Evolutionary conservation across 2,797 vertebrate genomes (phyloP).

Genomic region (Cephalopachus bancanus): DNA sequence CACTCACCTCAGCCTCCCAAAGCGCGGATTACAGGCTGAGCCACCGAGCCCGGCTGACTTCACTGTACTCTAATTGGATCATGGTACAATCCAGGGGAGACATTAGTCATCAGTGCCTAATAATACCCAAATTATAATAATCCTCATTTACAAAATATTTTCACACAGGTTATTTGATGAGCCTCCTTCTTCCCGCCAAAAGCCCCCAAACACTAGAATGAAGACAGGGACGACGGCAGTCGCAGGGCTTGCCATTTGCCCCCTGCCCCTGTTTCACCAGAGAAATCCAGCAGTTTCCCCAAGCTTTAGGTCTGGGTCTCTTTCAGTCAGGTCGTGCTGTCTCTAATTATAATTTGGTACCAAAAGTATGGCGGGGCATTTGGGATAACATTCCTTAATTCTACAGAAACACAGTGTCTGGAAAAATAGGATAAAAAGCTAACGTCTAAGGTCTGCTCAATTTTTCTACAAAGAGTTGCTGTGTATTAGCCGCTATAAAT

Average conservation of each 20-base stretch:
- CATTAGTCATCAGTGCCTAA: background rate
- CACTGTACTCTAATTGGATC: background rate
- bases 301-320: background rate
- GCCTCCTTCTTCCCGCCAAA: background rate
- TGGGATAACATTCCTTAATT: conserved; percentile 45
- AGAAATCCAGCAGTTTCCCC: background rate
- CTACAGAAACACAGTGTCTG: conserved; percentile 29
- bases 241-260: background rate
- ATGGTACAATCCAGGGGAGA: background rate
- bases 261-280: background rate
- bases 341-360: conserved; percentile 50
- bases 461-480: conserved; percentile 16
- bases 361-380: conserved; percentile 10
- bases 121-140: background rate
- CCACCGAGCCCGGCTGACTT: no score
- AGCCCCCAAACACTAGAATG: background rate
- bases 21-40: no score
- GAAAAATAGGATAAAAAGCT: conserved; percentile 26
- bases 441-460: background rate
- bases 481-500: background rate
- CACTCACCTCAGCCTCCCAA: no score
- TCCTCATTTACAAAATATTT: conserved; percentile 22
- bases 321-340: background rate
- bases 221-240: background rate
- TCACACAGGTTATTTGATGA: background rate